A percentile compares a stretch with the other conserved stretches of the same genome.
Conservation (phyloP, 1,140 invertebrate species). For the Drosophila ironensis region DNA sequence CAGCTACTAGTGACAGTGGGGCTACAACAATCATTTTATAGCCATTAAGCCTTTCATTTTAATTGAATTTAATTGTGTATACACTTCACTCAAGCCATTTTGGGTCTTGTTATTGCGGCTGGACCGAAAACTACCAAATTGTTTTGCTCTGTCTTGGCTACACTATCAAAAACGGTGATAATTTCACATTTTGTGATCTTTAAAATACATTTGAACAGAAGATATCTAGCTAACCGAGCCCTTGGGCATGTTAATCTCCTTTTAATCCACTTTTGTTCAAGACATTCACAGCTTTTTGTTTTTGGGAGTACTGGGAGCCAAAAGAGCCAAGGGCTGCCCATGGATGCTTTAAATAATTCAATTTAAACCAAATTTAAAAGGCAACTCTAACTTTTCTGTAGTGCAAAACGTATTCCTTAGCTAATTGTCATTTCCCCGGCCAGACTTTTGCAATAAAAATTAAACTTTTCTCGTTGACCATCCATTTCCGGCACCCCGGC, state of each 20-base stretch:
- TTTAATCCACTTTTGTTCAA: too few species aligned
- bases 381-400: background rate
- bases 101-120: slow-evolving; percentile 20
- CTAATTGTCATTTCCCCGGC: slow-evolving; percentile 63
- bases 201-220: too few species aligned
- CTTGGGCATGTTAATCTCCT: too few species aligned
- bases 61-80: slow-evolving; percentile 78
- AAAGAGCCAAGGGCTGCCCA: too few species aligned
- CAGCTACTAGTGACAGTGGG: background rate
- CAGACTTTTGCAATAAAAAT: slow-evolving; percentile 38
- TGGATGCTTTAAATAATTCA: too few species aligned
- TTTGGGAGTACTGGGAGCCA: too few species aligned
- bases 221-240: too few species aligned
- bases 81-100: slow-evolving; percentile 42
- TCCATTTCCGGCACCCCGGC: background rate
- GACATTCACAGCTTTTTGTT: too few species aligned
- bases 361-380: background rate
- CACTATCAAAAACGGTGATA: background rate
- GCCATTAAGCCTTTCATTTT: slow-evolving; percentile 73
- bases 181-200: too few species aligned
- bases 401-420: slow-evolving; percentile 14
- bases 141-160: slow-evolving; percentile 14
- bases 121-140: slow-evolving; percentile 41
- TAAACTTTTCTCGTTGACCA: slow-evolving; percentile 23
- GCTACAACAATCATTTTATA: slow-evolving; percentile 66